Conservation (phyloP, 1,140 invertebrate species). For the Agrilus planipennis region DNA sequence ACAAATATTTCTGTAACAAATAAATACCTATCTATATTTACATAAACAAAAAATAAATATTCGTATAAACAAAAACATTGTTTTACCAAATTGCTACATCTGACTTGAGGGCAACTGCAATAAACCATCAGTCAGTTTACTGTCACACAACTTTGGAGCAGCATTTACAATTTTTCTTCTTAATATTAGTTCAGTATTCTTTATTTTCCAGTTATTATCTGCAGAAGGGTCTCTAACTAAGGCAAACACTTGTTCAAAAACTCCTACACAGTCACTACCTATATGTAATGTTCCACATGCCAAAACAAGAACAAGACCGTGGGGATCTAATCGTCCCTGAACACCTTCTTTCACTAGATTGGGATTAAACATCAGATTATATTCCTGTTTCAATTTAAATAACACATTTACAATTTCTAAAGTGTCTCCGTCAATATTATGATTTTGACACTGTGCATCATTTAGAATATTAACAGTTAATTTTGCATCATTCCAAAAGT, state of each 20-base stretch:
- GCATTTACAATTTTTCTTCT: conserved; percentile 25
- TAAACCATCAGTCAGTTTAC: conserved; percentile 16
- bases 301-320: conserved; percentile 47
- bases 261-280: conserved; percentile 36
- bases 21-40: no score
- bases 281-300: conserved; percentile 49
- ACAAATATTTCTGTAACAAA: no score
- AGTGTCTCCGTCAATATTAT: conserved; percentile 18
- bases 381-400: conserved; percentile 28
- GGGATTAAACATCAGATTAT: conserved; percentile 47
- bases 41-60: no score
- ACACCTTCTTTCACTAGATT: conserved; percentile 42
- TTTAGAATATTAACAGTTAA: conserved; percentile 18
- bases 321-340: conserved; percentile 41
- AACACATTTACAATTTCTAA: conserved; percentile 20
- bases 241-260: conserved; percentile 53
- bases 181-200: conserved; percentile 34
- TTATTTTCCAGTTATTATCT: conserved; percentile 52
- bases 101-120: conserved; percentile 11
- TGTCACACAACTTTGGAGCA: conserved; percentile 19
- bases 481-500: conserved; percentile 44
- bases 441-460: conserved; percentile 23
- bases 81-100: no score
- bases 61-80: no score
- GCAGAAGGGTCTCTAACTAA: conserved; percentile 43